Base-by-base conservation (phyloP, 2,888 invertebrate genomes). In the Theretra japonica region DNA sequence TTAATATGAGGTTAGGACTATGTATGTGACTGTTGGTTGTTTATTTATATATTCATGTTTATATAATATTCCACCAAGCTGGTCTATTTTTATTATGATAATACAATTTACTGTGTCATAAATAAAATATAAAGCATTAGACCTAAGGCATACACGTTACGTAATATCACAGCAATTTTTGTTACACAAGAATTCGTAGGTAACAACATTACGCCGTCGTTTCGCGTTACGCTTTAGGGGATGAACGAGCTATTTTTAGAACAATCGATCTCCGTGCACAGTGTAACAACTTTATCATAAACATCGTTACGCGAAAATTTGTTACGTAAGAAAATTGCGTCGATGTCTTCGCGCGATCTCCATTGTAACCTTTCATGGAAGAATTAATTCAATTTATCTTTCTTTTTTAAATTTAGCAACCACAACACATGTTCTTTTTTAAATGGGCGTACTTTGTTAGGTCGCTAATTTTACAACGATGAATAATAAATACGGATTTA, bases 231-330 rank as follows among this genome's bases (percentile, higher is more conserved):
- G n/a, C 33, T 28, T 19, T 58, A 53, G n/a, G 56, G 69, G 53
- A 56, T 69, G 56, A 56, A 56, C 11, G 57, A 41, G 58, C 58
- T 70, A 70, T 70, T 41, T 57, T 58, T 58, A 58, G 48, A 21
- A 56, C 23, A 58, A 58, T 70, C 58, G 69, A 70, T 70, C 23
- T 33, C n/a, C 6, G 11, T 11, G 15, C 41, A n/a, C 21, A 23
- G 21, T 65, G 41, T 23, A 23, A 41, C 62, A 33, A 11, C 4
- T 30, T 60, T 28, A 15, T 62, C 11, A 21, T 62, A 33, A 41
- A 41, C 30, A 41, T 30, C n/a, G 30, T 33, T 62, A 62, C 21
- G 33, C 21, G 53, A 53, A 62, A 41, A n/a, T 62, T 41, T 62
- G 30, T 60, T 62, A n/a, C 21, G 8, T 21, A 21, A 19, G 0